Base-by-base conservation (phyloP, 2,797 vertebrate species). In the Acipenser oxyrinchus region DNA sequence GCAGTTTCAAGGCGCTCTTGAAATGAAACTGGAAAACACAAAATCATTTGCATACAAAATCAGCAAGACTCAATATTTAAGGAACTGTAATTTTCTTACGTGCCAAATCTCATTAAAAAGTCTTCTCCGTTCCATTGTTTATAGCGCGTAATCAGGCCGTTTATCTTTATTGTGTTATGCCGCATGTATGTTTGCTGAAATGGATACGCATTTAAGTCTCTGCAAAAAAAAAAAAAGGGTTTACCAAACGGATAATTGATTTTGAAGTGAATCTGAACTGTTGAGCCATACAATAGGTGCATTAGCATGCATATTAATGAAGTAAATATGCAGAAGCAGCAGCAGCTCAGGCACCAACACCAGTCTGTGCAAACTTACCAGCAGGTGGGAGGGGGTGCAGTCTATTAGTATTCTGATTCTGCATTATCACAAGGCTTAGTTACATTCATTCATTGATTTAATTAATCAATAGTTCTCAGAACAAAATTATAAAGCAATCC, bases 161-260 rank as follows among this genome's bases (percentile, higher is more conserved):
- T 89, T 88, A 87, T 89, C 87, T 89, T 87, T 87, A 88, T 86
- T 87, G 87, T 84, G 81, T 77, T 77, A 82, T 76, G 78, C 79
- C 73, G 79, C 74, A 83, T 84, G 85, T 87, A 86, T 87, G 88
- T 88, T 88, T 88, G 82, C 84, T 86, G 83, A 86, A 87, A 89
- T 88, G 78, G 88, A 88, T 86, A 87, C 82, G 84, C 85, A 84
- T 86, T 87, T 82, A 83, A 83, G 81, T 83, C 73, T 64, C 74
- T 70, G 81, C 81, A 70, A 80, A 79, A 37, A 37, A 37, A 37
- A 18, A 18, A 18, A 18, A 18, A 18, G 89, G 88, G 84, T 90
- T 89, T 90, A 89, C 87, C 87, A 87, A 86, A 88, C 86, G 86
- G 82, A 83, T 89, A 88, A 89, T 88, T 88, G 86, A 89, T 89